Conservation (phyloP, 1,140 invertebrate species). For the Zaprionus vittiger region DNA sequence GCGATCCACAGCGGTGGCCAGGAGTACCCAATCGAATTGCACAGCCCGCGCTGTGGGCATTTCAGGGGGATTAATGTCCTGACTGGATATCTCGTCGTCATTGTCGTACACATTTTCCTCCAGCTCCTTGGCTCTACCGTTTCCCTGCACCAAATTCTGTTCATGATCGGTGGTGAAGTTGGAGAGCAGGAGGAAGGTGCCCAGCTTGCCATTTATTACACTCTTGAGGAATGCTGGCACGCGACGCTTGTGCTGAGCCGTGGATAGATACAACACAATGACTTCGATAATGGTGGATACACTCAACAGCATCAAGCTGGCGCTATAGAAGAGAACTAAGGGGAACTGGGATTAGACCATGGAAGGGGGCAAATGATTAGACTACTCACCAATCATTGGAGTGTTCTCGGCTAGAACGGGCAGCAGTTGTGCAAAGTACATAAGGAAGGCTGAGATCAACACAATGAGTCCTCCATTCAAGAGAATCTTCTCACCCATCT, state of each 20-base stretch:
- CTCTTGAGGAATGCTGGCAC: constrained; percentile 86
- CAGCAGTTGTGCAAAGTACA: constrained; percentile 87
- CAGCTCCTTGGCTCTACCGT: constrained; percentile 54
- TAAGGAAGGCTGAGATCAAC: constrained; percentile 87
- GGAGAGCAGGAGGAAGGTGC: constrained; percentile 85
- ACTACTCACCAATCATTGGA: constrained; percentile 87
- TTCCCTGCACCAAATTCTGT: constrained; percentile 31
- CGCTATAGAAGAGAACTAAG: constrained; percentile 85
- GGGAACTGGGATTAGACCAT: neutral
- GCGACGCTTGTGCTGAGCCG: constrained; percentile 84
- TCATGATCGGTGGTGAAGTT: constrained; percentile 63
- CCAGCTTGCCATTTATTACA: constrained; percentile 85
- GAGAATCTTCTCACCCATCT: constrained; percentile 87
- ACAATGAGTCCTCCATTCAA: constrained; percentile 87
- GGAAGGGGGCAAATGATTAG: neutral
- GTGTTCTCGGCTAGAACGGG: constrained; percentile 87
- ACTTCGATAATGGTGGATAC: constrained; percentile 88
- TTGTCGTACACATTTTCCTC: constrained; percentile 83
- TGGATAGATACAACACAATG: constrained; percentile 86
- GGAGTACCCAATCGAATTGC: constrained; percentile 87
- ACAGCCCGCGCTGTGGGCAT: constrained; percentile 76
- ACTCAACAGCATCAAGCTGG: constrained; percentile 86
- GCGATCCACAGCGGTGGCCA: constrained; percentile 87
- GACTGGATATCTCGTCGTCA: constrained; percentile 74
- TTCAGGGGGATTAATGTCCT: constrained; percentile 79